A percentile compares a stretch with the other conserved stretches of the same genome.
Evolutionary conservation across 1,140 invertebrate species (phyloP).

Genomic region (Semibalanus balanoides): DNA sequence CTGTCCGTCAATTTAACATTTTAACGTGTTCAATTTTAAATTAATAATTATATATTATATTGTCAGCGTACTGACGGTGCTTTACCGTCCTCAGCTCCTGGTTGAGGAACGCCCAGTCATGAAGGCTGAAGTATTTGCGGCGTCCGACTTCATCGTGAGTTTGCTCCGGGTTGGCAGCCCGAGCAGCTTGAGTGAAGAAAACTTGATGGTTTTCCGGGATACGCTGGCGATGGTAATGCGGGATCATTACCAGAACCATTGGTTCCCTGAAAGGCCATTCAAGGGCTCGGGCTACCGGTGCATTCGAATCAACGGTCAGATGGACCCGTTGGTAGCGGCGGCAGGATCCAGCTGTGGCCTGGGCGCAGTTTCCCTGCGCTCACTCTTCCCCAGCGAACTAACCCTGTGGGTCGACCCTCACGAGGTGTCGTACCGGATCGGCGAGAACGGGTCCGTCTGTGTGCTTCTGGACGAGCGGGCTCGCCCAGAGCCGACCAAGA

Average conservation of each 20-base stretch:
- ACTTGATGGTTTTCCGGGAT: constrained; percentile 40
- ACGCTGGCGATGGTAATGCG: constrained; percentile 38
- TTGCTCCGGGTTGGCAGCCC: constrained; percentile 38
- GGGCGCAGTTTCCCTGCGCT: constrained; percentile 33
- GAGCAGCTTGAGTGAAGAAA: constrained; percentile 33
- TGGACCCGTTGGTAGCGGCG: constrained; percentile 47
- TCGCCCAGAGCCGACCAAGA: background rate
- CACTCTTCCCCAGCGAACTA: constrained; percentile 44
- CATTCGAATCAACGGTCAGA: constrained; percentile 47
- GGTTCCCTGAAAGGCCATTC: constrained; percentile 48
- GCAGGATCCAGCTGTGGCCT: constrained; percentile 42
- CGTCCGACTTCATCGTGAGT: constrained; percentile 46
- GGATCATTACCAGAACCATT: constrained; percentile 44
- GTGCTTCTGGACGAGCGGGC: constrained; percentile 36
- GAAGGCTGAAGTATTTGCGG: constrained; percentile 46
- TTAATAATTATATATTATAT: too few relatives aligned
- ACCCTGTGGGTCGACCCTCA: constrained; percentile 54
- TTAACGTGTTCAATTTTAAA: too few relatives aligned
- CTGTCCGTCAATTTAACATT: too few relatives aligned
- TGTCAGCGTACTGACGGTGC: background rate
- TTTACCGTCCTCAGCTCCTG: background rate
- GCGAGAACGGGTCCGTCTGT: constrained; percentile 52
- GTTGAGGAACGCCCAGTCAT: constrained; percentile 25
- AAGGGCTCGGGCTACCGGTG: constrained; percentile 50
- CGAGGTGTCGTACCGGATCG: constrained; percentile 50